A percentile compares a stretch with the other conserved stretches of the same genome.
Evolutionary conservation across 2,888 invertebrate genomes (phyloP).

Genomic region (Cremastinae sp.): DNA sequence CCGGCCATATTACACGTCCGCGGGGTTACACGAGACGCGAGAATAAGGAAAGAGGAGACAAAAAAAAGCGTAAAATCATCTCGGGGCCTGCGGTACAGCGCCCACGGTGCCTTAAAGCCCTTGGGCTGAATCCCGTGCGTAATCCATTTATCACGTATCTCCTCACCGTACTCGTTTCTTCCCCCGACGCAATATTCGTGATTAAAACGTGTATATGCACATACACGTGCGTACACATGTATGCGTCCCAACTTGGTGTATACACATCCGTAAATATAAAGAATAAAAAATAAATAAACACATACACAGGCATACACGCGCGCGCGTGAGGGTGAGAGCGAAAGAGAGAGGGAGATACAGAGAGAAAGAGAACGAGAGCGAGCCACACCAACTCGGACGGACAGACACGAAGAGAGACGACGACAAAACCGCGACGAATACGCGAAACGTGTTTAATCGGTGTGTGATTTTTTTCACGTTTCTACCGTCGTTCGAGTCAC

Average conservation of each 20-base stretch:
- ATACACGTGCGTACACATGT: slow-evolving; percentile 12
- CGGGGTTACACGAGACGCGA: slow-evolving; percentile 60
- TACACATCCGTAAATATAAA: slow-evolving; percentile 25
- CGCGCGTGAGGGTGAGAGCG: slow-evolving; percentile 17
- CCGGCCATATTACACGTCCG: slow-evolving; percentile 72
- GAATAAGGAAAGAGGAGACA: slow-evolving; percentile 40
- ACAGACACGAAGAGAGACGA: slow-evolving; percentile 31
- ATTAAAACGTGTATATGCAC: slow-evolving; percentile 24
- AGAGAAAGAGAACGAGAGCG: slow-evolving; percentile 14
- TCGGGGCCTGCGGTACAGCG: slow-evolving; percentile 41
- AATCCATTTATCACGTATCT: slow-evolving; percentile 34
- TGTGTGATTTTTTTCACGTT: slow-evolving; percentile 23
- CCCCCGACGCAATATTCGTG: slow-evolving; percentile 31
- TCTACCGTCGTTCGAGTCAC: slow-evolving; percentile 4
- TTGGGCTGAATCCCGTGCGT: slow-evolving; percentile 31
- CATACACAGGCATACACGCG: slow-evolving; percentile 24
- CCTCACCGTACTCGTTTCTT: slow-evolving; percentile 18
- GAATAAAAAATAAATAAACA: slow-evolving; percentile 47
- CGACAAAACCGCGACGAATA: slow-evolving; percentile 39
- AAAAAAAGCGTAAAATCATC: slow-evolving; percentile 29
- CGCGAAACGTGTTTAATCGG: slow-evolving; percentile 43
- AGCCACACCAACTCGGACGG: slow-evolving; percentile 31
- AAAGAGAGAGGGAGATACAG: neutral
- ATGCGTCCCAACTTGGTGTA: neutral
- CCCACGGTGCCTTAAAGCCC: slow-evolving; percentile 50